Evolutionary conservation across 2,888 invertebrate species (phyloP), one percentile per base, ranked within the genome.

Genomic region (Lasioglossum leucozonium): DNA sequence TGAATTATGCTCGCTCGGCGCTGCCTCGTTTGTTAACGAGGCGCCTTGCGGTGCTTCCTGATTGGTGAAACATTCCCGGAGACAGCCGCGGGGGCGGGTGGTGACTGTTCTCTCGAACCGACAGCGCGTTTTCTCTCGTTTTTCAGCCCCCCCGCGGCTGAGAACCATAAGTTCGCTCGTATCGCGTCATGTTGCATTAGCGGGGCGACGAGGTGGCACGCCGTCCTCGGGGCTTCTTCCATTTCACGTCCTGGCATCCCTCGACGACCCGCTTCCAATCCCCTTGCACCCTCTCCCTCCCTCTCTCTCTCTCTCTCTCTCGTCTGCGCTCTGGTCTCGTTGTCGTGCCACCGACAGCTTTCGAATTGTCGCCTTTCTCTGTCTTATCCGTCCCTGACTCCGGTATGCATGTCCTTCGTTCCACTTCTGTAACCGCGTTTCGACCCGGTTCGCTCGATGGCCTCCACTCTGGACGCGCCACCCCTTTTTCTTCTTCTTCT

Each of bases 151-250:
- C 51, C 51, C 51, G 51, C 51, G 73, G 81, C 58, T 71, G 81
- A 85, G 74, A 51, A 51, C 71, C 78, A 82, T 72, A 82, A 82
- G 81, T 86, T 76, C 79, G 67, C 73, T 71, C 42, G 92, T 92
- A 91, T 91, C 91, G 92, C 91, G 92, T 93, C 93, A 92, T 91
- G 91, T 93, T 92, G 93, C 92, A 94, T 93, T 92, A 92, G 92
- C 91, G 88, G 91, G 90, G 89, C 92, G 93, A 92, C 90, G 90
- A 91, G 90, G 88, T 88, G 92, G 89, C 88, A 82, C 85, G 79
- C 88, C 88, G 89, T 88, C 90, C 88, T 90, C 92, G 87, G 87
- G 89, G 90, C 85, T 88, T 88, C 86, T 90, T 89, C 82, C 81
- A 85, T 90, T 86, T 81, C 87, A 81, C 76, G 79, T 86, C 79